Evolutionary conservation across 2,797 vertebrate genomes (phyloP).

Genomic region (Gymnothorax javanicus): DNA sequence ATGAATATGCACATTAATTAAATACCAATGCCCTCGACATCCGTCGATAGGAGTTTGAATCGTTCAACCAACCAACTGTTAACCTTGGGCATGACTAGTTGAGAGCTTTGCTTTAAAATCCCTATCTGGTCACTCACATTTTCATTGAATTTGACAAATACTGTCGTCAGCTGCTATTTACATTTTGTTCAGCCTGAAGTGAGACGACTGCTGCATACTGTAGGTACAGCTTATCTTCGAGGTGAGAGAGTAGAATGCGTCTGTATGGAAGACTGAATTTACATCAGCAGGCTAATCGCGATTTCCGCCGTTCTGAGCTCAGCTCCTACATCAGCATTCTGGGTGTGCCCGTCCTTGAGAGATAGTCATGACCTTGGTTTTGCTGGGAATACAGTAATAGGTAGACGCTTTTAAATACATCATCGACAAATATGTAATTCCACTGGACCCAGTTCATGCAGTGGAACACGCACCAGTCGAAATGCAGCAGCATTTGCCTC

Average conservation of each 20-base stretch:
- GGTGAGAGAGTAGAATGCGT: not conserved
- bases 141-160: not conserved
- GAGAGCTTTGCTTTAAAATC: not conserved
- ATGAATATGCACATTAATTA: too few relatives aligned
- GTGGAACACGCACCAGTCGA: not conserved
- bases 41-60: too few relatives aligned
- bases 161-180: not conserved
- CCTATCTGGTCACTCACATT: not conserved
- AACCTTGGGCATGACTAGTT: not conserved
- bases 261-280: not conserved
- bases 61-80: too few relatives aligned
- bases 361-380: constrained; percentile 80
- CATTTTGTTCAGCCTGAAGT: not conserved
- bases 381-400: constrained; percentile 46
- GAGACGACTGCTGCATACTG: not conserved
- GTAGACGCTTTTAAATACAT: not conserved
- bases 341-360: constrained; percentile 67
- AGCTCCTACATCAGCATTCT: constrained; percentile 37
- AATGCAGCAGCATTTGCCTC: not conserved
- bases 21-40: too few relatives aligned
- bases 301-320: not conserved
- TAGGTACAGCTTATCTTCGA: not conserved
- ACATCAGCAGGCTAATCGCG: not conserved
- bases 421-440: not conserved
- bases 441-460: not conserved